Base-by-base conservation (phyloP, 2,113 vertebrate genomes). In the Leucopsar rothschildi region DNA sequence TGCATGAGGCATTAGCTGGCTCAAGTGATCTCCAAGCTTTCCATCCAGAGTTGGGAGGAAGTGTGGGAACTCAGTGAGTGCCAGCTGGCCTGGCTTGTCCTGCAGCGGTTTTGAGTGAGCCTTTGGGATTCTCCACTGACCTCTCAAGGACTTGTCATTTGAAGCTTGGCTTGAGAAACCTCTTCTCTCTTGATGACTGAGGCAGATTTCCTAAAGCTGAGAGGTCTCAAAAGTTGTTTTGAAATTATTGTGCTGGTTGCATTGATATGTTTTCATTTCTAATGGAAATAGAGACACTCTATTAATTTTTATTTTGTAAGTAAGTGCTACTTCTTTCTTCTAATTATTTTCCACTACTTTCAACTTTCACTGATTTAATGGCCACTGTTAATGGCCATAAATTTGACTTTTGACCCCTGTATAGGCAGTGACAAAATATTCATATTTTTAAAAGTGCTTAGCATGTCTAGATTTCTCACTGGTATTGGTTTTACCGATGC, bases 41-140 rank as follows among this genome's bases (percentile, higher is more conserved):
- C 82, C 31, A 47, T 35, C 29, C 24, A 18, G 33, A 56, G 39
- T 0, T 53, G 6, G 19, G 23, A 6, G 10, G 7, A 12, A 55
- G 56, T 4, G 5, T 84, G 33, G 66, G 28, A 68, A 61, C 63
- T 77, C 63, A 6, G 0, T 57, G 39, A 66, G 25, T 92, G 90
- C 85, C 85, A 95, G 64, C 70, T 94, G 88, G 66, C 66, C 25
- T 50, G 73, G 20, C n/a, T 1, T 2, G 20, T 64, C 53, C 39
- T 11, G 19, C 44, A 57, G 73, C 0, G 0, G 21, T 69, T 92
- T 60, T 72, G 25, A 89, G 49, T 0, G 0, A 82, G 49, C 39
- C 44, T 55, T 12, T 8, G 27, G 65, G 53, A 79, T 86, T 87
- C 66, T 81, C 64, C 2, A 6, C 1, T 69, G 78, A 44, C n/a